phyloP scores from a whole-genome alignment of 2,888 invertebrate genomes.

The Coenonympha arcania region DNA sequence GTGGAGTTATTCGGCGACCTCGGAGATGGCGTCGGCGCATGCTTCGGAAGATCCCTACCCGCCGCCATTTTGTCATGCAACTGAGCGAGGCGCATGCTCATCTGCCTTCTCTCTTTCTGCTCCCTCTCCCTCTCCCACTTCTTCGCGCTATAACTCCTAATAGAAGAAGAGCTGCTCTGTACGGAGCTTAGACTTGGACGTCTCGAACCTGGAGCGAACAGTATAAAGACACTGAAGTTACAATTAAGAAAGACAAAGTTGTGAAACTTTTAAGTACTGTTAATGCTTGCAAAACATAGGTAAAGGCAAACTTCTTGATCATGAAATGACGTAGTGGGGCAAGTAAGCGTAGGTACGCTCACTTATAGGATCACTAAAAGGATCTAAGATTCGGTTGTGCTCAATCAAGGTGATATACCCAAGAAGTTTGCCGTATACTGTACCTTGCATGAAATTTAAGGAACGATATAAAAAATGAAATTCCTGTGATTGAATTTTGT shows the following conservation, averaged over 20 bases:
- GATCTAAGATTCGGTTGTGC: too few relatives aligned
- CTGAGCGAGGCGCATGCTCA: constrained; percentile 83
- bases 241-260: constrained; percentile 9
- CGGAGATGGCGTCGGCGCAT: constrained; percentile 80
- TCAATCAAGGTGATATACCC: too few relatives aligned
- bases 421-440: too few relatives aligned
- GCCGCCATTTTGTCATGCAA: constrained; percentile 77
- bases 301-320: too few relatives aligned
- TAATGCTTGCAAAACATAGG: constrained; percentile 1
- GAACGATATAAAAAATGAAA: not conserved
- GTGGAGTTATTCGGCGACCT: constrained; percentile 85
- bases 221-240: too few relatives aligned
- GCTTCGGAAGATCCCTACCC: constrained; percentile 63
- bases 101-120: constrained; percentile 85
- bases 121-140: constrained; percentile 86
- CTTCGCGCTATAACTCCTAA: constrained; percentile 86
- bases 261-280: not conserved
- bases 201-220: constrained; percentile 78
- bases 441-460: not conserved
- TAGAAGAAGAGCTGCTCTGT: constrained; percentile 87
- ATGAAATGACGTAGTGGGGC: too few relatives aligned
- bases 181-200: constrained; percentile 90
- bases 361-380: too few relatives aligned
- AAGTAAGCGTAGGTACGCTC: too few relatives aligned
- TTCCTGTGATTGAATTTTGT: not conserved